These are phyloP conservation scores for Gobius niger DNA, from an alignment of 2,113 vertebrate species.

Conservation along the genomic window DNA sequence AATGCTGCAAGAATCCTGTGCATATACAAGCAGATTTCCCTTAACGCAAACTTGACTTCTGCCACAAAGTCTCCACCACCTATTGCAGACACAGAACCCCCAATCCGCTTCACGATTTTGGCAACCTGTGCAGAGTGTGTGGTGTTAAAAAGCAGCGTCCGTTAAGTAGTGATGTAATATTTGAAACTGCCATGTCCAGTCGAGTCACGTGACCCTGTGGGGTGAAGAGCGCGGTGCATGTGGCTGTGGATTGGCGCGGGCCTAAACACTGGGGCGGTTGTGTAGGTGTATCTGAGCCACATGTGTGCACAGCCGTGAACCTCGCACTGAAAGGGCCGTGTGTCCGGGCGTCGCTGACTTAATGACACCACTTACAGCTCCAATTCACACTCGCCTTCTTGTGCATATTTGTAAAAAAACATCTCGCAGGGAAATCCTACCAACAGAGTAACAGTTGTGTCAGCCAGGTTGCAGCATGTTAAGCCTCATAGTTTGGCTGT, in stretches of 20 bases:
- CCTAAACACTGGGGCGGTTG: conserved; percentile 68
- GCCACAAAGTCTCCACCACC: no score
- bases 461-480: conserved; percentile 35
- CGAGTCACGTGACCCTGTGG: conserved; percentile 28
- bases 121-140: not conserved
- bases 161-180: conserved; percentile 54
- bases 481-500: conserved; percentile 33
- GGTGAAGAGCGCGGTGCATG: conserved; percentile 24
- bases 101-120: not conserved
- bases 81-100: no score
- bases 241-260: conserved; percentile 34
- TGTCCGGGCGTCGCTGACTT: conserved; percentile 67
- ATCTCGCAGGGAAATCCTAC: conserved; percentile 52
- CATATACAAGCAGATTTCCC: no score
- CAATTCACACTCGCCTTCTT: conserved; percentile 73
- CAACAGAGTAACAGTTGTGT: conserved; percentile 74
- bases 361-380: conserved; percentile 74
- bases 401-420: conserved; percentile 61
- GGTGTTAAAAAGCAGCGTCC: conserved; percentile 12
- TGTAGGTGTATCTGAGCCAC: conserved; percentile 64
- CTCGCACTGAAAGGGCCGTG: conserved; percentile 66
- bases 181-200: conserved; percentile 37
- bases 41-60: no score
- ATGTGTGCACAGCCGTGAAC: conserved; percentile 57
- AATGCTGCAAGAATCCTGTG: not conserved